Percentiles rank a stretch among this genome's conserved stretches.
Conservation (phyloP, 2,113 vertebrate genomes). For the Nicator chloris region DNA sequence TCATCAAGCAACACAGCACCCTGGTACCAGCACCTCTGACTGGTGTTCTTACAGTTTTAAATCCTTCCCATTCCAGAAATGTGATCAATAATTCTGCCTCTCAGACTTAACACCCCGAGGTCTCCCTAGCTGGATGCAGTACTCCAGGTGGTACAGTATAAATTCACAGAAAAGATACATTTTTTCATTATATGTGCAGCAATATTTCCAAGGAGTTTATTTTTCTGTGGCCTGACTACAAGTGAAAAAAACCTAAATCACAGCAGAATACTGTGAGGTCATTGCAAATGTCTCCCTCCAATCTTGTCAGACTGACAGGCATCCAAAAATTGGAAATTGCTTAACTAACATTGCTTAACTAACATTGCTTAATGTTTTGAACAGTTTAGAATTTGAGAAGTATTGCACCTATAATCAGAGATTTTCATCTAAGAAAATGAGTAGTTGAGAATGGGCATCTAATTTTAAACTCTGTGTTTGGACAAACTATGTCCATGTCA, state of each 20-base stretch:
- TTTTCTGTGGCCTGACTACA: background rate
- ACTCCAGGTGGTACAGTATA: background rate
- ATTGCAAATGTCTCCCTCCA: background rate
- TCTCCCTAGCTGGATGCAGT: background rate
- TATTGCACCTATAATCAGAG: background rate
- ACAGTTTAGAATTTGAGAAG: background rate
- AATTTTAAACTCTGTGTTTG: background rate
- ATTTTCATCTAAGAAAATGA: background rate
- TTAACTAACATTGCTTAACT: background rate
- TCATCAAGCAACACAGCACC: background rate
- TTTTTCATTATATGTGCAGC: background rate
- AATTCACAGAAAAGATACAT: background rate
- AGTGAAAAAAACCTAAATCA: background rate
- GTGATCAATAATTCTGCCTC: background rate
- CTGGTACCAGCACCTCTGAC: background rate
- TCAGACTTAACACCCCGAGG: background rate
- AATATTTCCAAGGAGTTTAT: background rate
- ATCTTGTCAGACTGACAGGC: background rate
- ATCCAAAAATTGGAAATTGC: background rate
- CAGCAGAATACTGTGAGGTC: background rate
- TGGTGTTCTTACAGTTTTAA: background rate
- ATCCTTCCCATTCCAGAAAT: background rate
- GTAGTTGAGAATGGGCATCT: background rate
- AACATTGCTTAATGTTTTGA: too few relatives aligned
- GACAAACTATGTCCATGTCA: accelerated